Evolutionary conservation across 1,140 invertebrate species (phyloP), one percentile per base, ranked within the genome.

Genomic region (Calephelis virginiensis): DNA sequence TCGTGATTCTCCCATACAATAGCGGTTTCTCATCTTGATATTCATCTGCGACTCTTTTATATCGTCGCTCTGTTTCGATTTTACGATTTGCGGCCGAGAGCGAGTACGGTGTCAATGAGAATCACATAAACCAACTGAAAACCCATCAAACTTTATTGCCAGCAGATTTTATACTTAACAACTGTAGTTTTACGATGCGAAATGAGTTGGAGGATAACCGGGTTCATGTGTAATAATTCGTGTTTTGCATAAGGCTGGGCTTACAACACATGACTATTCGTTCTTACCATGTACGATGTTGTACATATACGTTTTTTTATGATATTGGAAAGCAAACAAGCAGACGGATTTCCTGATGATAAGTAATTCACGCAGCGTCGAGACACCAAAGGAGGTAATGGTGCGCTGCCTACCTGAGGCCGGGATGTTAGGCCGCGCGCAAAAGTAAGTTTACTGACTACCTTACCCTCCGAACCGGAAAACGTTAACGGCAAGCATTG

Each of bases 31-130:
- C 82, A 81, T 84, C 78, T 74, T 75, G 76, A 81, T 81, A 87
- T 85, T 84, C 82, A 82, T 85, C 82, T 78, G 74, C 76, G 71
- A 78, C 73, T 76, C 74, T 77, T 87, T 87, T 85, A 82, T 81
- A 81, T 77, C 74, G 76, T 64, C 74, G 74, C 73, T 79, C 78
- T 80, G 76, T 87, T 84, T 82, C 81, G 79, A 84, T 84, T 85
- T 87, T 81, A 87, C 79, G 78, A 84, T 73, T 69, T 70, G 68
- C 71, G 70, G 75, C 72, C 77, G 71, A 77, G 72, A 68, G 66
- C 17, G 28, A 46, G 61, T 62, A 61, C 63, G 62, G 74, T 77
- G 83, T 82, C 81, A 79, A 82, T 83, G 77, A 80, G 76, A 69
- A 70, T 62, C 64, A 69, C 73, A 75, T 78, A 80, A 78, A 82